Base-by-base conservation (phyloP, 2,797 vertebrate species). In the Clamator glandarius region DNA sequence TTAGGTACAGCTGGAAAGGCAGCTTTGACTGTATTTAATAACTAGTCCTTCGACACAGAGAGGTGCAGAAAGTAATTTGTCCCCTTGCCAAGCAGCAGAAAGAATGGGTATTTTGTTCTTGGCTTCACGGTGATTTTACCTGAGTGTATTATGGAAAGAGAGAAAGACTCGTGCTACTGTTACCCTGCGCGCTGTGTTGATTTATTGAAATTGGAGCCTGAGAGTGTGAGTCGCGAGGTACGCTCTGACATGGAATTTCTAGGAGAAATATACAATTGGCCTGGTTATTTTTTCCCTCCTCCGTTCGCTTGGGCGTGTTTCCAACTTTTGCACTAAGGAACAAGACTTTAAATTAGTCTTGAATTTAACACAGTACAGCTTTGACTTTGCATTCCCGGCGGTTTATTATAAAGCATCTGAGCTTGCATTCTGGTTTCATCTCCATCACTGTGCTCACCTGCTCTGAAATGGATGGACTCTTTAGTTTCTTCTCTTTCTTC, bases 51-150 rank as follows among this genome's bases (percentile, higher is more conserved):
- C 91, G 86, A 66, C 89, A 41, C 93, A 29, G 90, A 41, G 95
- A 97, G 95, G 96, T 93, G 95, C 90, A 61, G 96, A 97, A 95
- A 97, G 95, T 90, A 23, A 84, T 90, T 95, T 97, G 97, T 97
- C 92, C 73, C 73, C 36, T 31, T 95, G 96, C 97, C 97, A 97
- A 85, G 80, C 84, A 19, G 73, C 51, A 66, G 84, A 31, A 94
- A 97, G 95, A 96, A 97, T 95, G 95, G 61, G 93, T 93, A 89
- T 94, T 97, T 96, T 97, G 97, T 97, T 98, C 96, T 84, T n/a
- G 3, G 35, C 90, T 90, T 73, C 93, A 11, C 36, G 33, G 84
- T 58, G 96, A 84, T 91, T 96, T 95, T 96, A 98, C 97, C 97
- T 97, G 95, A 74, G 44, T 64, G 95, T 70, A 29, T 66, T 59